Conservation (phyloP, 2,113 vertebrate species). For the Neotoma lepida region DNA sequence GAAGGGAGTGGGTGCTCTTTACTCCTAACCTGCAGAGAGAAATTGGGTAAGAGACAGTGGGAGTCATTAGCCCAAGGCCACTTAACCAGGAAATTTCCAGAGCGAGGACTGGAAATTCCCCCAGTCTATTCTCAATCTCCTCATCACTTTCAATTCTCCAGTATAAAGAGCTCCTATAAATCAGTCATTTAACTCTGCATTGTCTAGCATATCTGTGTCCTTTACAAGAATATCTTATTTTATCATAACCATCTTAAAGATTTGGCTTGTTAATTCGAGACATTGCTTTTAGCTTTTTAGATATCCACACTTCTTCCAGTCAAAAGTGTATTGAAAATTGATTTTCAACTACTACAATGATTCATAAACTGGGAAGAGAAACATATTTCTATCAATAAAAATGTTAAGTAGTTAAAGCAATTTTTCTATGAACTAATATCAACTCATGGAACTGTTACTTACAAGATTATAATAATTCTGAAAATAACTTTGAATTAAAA, state of each 20-base stretch:
- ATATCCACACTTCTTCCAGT: not conserved
- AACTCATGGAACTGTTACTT: not conserved
- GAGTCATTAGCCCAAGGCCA: not conserved
- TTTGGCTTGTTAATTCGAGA: not conserved
- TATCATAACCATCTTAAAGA: not conserved
- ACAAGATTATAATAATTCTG: slow-evolving; percentile 13
- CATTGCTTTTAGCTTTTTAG: not conserved
- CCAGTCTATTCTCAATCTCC: not conserved
- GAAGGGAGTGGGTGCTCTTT: not conserved
- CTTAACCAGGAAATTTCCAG: not conserved
- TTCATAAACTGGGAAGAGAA: not conserved
- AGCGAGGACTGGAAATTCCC: not conserved
- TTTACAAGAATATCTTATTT: not conserved
- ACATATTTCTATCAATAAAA: not conserved
- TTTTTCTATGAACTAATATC: not conserved
- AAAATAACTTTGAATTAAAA: not conserved
- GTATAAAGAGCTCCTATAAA: not conserved
- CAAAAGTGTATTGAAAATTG: not conserved
- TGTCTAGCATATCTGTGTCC: not conserved
- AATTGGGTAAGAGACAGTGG: not conserved
- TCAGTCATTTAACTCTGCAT: not conserved
- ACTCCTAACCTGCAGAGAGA: not conserved
- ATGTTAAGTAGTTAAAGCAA: slow-evolving; percentile 2
- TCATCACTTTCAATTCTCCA: not conserved
- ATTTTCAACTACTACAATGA: not conserved